Conservation (phyloP, 2,113 vertebrate species). For the Gadus chalcogrammus region DNA sequence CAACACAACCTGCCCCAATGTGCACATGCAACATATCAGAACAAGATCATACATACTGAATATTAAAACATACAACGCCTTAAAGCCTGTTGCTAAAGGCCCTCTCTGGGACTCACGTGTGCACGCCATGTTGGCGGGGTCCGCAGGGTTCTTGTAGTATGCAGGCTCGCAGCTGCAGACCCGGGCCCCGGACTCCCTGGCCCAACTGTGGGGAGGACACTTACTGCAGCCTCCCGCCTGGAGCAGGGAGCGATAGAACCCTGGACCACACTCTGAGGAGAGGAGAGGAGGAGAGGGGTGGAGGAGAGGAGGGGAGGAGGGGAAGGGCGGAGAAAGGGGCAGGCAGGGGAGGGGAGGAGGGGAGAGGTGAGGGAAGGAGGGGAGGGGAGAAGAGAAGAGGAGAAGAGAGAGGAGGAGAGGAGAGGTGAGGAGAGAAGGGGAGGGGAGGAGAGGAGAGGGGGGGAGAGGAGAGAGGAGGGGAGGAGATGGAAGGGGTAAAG, state of each 20-base stretch:
- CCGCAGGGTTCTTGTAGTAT: constrained; percentile 88
- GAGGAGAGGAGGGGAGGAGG: constrained; percentile 26
- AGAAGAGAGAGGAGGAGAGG: not conserved
- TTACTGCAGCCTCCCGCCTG: constrained; percentile 90
- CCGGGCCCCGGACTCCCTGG: constrained; percentile 82
- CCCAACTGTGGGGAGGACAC: constrained; percentile 94
- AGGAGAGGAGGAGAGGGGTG: constrained; percentile 48
- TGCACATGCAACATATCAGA: too few species aligned
- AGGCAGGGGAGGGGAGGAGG: constrained; percentile 60
- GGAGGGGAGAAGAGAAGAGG: constrained; percentile 32
- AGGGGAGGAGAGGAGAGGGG: too few species aligned
- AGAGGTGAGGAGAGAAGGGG: too few species aligned
- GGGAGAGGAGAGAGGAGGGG: too few species aligned
- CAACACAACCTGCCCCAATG: too few species aligned
- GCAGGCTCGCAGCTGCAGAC: constrained; percentile 90
- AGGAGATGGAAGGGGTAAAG: too few species aligned
- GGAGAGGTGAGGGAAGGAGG: constrained; percentile 17
- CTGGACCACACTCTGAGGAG: constrained; percentile 88
- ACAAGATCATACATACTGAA: too few species aligned
- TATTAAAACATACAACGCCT: too few species aligned
- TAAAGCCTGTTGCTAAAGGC: too few species aligned
- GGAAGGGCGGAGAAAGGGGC: too few species aligned
- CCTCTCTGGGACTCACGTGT: constrained; percentile 81
- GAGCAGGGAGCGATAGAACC: constrained; percentile 94
- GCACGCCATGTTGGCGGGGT: constrained; percentile 94